phyloP scores from a whole-genome alignment of 2,113 vertebrate species.

The Eptesicus fuscus region DNA sequence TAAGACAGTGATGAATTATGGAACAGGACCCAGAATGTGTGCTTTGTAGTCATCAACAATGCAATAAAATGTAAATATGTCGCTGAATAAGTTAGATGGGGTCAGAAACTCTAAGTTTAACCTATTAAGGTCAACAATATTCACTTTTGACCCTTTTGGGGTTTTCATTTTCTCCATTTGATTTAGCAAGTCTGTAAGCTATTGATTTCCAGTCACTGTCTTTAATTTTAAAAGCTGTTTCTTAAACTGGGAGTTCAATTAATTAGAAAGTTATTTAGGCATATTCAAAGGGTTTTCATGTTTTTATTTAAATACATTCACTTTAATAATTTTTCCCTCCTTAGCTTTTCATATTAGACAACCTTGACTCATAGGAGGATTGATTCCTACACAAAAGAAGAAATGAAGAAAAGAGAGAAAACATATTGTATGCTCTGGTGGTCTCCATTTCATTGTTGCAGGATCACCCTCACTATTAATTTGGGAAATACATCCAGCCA shows the following conservation, averaged over 20 bases:
- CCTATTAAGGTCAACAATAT: not conserved
- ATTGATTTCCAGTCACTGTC: not conserved
- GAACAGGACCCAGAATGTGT: not conserved
- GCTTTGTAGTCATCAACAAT: not conserved
- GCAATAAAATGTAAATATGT: not conserved
- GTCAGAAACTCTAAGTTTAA: not conserved
- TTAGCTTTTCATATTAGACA: not conserved
- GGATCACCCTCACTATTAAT: not conserved
- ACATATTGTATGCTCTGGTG: not conserved
- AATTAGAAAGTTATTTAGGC: constrained; percentile 6
- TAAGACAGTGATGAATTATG: not conserved
- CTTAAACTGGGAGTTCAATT: not conserved
- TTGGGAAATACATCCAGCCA: not conserved
- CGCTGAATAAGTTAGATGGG: not conserved
- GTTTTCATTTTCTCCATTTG: not conserved
- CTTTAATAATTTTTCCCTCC: not conserved
- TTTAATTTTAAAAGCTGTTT: not conserved
- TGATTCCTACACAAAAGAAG: not conserved
- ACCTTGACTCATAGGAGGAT: not conserved
- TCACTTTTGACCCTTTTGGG: not conserved
- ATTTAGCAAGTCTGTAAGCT: not conserved
- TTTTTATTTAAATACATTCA: not conserved
- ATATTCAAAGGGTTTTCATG: not conserved
- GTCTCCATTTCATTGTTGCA: not conserved
- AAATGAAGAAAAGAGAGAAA: not conserved